Evolutionary conservation across 2,888 invertebrate species (phyloP).

Genomic region (Meteorus cinctellus): DNA sequence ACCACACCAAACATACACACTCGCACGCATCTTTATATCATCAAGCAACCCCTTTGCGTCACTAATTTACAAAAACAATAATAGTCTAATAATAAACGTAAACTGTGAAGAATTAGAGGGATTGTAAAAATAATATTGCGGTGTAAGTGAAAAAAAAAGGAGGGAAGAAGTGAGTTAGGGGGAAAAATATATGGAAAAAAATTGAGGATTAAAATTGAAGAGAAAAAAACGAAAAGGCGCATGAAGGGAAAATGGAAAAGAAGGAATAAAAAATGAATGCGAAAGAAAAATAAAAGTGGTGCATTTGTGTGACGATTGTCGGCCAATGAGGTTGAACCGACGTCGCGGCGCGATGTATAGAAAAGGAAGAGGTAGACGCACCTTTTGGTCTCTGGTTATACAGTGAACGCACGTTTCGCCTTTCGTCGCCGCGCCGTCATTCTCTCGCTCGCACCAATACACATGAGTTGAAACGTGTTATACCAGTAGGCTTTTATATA

Average conservation of each 20-base stretch:
- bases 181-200: background rate
- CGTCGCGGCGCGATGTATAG: background rate
- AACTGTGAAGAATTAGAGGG: slow-evolving; percentile 21
- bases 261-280: background rate
- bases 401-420: slow-evolving; percentile 11
- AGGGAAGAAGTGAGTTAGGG: background rate
- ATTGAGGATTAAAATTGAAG: slow-evolving; percentile 3
- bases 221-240: background rate
- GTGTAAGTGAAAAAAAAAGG: background rate
- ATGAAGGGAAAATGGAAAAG: slow-evolving; percentile 2
- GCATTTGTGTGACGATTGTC: slow-evolving; percentile 28
- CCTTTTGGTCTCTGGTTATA: slow-evolving; percentile 8
- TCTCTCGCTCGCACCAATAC: slow-evolving; percentile 26
- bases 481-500: slow-evolving; percentile 26
- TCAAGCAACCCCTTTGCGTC: slow-evolving; percentile 34
- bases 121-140: slow-evolving; percentile 8
- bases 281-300: slow-evolving; percentile 3
- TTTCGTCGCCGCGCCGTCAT: slow-evolving; percentile 18
- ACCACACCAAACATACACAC: slow-evolving; percentile 32
- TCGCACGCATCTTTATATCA: background rate
- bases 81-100: slow-evolving; percentile 33
- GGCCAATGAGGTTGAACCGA: slow-evolving; percentile 29
- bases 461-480: slow-evolving; percentile 22
- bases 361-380: background rate
- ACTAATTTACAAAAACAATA: slow-evolving; percentile 37